Base-by-base conservation (phyloP, 2,888 invertebrate species). In the Galerucella pusilla region DNA sequence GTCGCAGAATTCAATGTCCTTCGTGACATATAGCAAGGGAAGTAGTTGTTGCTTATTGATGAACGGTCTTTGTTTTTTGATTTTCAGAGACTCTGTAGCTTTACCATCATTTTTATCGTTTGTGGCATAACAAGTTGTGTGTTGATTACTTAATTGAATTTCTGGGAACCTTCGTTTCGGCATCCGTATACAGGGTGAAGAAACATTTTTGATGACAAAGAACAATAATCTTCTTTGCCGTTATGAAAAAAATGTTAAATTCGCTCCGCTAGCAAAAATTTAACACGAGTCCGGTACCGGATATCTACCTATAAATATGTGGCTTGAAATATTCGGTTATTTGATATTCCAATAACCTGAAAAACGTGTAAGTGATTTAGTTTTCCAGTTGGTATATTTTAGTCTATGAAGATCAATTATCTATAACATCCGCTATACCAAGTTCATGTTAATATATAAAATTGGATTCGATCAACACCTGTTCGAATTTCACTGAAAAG, bases 141-240 rank as follows among this genome's bases (percentile, higher is more conserved):
- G 46, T 65, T 65, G 65, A 65, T 65, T 65, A 65, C 65, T 12
- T 49, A 65, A 65, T 65, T 45, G 10, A 16, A 25, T 45, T 59
- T 25, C 20, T 59, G 16, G 59, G 20, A 59, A 59, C 25, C 59
- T 20, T 25, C 49, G 14, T 49, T 4, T n/a, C n/a, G n/a, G n/a
- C n/a, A n/a, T n/a, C n/a, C n/a, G n/a, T n/a, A n/a, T 49, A 49
- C 49, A 49, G 14, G 11, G 49, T 12, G 49, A 14, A 42, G 7
- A 42, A 35, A 42, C 35, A 42, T 42, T 52, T 49, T 14, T 49
- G 49, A 49, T 49, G 14, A 49, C 5, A 49, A 49, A 49, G 49
- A 49, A 49, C 14, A 49, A 49, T 49, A 49, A 49, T 49, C 14
- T 14, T 49, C 49, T 49, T 4, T 49, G 49, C 7, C 6, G 46